phyloP scores from a whole-genome alignment of 2,113 vertebrate species.

The Tretioscincus oriximinensis region DNA sequence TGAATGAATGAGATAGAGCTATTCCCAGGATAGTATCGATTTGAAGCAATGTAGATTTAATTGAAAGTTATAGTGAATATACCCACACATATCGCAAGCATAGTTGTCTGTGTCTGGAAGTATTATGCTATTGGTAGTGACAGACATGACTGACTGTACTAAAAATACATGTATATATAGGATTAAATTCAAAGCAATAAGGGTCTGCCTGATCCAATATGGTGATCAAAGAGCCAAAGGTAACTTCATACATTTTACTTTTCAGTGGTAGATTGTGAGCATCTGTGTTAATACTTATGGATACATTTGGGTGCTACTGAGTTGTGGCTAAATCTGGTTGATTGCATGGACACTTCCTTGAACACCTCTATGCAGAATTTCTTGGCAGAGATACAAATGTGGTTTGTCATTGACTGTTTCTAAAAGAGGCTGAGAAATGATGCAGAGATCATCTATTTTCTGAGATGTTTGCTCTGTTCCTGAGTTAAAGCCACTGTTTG shows the following conservation, averaged over 20 bases:
- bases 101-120: not conserved
- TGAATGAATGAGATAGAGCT: conserved; percentile 7
- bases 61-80: conserved; percentile 1
- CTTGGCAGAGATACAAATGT: too few relatives aligned
- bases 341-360: too few relatives aligned
- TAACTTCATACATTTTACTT: not conserved
- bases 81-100: not conserved
- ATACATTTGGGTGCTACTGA: too few relatives aligned
- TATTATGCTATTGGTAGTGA: not conserved
- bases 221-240: not conserved
- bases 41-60: conserved; percentile 4
- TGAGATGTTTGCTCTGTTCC: too few relatives aligned
- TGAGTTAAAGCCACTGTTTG: too few relatives aligned
- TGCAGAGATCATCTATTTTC: too few relatives aligned
- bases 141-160: not conserved
- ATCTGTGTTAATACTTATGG: not conserved
- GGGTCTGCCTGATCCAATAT: not conserved
- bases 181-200: not conserved
- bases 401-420: too few relatives aligned
- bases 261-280: not conserved
- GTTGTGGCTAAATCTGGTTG: too few relatives aligned
- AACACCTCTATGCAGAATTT: too few relatives aligned
- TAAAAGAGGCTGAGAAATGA: too few relatives aligned
- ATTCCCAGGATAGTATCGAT: conserved; percentile 5
- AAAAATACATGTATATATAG: not conserved